Conservation (phyloP, 64 coral and sea anemone species). For the Actinia tenebrosa region DNA sequence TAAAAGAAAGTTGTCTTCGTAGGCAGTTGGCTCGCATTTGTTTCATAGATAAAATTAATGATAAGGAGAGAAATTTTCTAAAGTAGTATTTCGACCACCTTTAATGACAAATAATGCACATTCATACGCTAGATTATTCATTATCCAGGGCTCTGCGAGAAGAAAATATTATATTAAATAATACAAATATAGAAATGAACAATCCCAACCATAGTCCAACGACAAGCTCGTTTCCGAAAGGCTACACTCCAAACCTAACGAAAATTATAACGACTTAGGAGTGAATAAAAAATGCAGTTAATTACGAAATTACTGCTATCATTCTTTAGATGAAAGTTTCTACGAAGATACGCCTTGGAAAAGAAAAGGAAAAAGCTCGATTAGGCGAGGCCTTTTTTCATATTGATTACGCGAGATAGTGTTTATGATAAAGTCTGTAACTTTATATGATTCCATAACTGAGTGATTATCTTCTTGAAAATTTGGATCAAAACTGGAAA, state of each 20-base stretch:
- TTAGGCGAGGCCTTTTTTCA: background rate
- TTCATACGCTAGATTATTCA: background rate
- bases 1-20: too few relatives aligned
- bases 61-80: background rate
- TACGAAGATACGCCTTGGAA: background rate
- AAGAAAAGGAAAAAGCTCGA: background rate
- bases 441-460: slow-evolving; percentile 4
- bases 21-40: too few relatives aligned
- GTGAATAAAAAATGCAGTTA: background rate
- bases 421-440: background rate
- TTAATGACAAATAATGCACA: background rate
- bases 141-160: background rate
- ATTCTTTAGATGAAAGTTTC: background rate
- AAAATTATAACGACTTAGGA: background rate
- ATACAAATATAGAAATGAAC: background rate
- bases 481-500: background rate
- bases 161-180: background rate
- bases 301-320: background rate
- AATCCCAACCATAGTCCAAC: background rate
- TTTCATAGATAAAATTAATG: too few relatives aligned
- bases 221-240: too few relatives aligned
- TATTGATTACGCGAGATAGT: background rate
- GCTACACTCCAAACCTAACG: background rate
- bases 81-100: slow-evolving; percentile 15
- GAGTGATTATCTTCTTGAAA: background rate